These are phyloP conservation scores for Polydesmus complanatus DNA, from an alignment of 2,888 invertebrate species.

Conservation along the genomic window DNA sequence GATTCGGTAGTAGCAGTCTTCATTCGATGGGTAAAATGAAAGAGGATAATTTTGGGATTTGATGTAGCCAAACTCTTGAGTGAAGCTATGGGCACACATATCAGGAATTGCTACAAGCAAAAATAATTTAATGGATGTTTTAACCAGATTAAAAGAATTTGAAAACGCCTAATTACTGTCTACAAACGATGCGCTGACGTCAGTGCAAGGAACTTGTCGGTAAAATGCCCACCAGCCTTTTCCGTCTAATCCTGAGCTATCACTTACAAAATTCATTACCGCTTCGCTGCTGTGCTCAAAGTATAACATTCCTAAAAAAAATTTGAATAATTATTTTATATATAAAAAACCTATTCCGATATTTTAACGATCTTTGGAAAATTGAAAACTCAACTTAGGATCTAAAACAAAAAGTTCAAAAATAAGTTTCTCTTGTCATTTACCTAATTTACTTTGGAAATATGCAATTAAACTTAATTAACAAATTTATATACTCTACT, in stretches of 20 bases:
- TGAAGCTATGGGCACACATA: conserved; percentile 9
- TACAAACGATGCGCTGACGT: background rate
- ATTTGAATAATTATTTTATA: background rate
- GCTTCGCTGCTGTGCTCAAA: conserved; percentile 17
- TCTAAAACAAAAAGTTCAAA: too few species aligned
- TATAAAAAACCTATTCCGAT: background rate
- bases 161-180: background rate
- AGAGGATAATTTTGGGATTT: conserved; percentile 20
- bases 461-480: too few species aligned
- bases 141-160: too few species aligned
- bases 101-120: conserved; percentile 1
- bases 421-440: too few species aligned
- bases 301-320: conserved; percentile 13
- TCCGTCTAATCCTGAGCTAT: conserved; percentile 18
- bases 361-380: background rate
- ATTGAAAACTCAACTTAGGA: background rate
- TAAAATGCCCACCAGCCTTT: conserved; percentile 22
- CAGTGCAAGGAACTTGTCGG: conserved; percentile 22
- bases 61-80: conserved; percentile 11
- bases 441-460: too few species aligned
- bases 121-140: too few species aligned
- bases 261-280: conserved; percentile 21
- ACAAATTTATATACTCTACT: too few species aligned
- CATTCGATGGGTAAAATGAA: conserved; percentile 18
- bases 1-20: conserved; percentile 21